Evolutionary conservation across 2,888 invertebrate species (phyloP).

Genomic region (Eristalis pertinax): DNA sequence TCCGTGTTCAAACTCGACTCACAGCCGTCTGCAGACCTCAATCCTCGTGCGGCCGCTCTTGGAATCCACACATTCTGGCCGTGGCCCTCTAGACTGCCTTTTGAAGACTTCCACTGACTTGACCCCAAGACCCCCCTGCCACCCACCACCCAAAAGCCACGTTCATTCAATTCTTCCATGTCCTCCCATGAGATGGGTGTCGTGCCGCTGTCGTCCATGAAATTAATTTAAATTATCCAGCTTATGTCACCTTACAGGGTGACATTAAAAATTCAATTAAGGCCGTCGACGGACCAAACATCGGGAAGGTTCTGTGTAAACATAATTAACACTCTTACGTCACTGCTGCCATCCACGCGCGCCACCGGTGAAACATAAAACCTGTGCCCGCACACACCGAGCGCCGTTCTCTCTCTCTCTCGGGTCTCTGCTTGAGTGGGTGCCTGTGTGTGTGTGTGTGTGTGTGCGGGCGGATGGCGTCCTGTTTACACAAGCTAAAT

Average conservation of each 20-base stretch:
- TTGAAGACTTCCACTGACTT: no score
- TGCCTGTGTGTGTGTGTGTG: neutral
- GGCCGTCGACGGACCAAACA: neutral
- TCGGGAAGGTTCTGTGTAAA: slow-evolving; percentile 17
- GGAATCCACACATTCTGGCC: no score
- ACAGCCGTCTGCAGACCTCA: no score
- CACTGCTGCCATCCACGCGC: neutral
- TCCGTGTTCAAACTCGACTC: no score
- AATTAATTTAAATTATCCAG: slow-evolving; percentile 1
- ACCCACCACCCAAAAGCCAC: neutral
- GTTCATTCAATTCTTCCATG: neutral
- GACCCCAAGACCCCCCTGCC: no score
- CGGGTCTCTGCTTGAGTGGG: no score
- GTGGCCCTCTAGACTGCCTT: no score
- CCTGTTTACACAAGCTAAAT: slow-evolving; percentile 57
- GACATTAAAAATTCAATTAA: slow-evolving; percentile 42
- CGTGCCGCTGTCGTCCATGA: neutral
- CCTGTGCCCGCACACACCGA: neutral
- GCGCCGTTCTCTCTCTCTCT: neutral
- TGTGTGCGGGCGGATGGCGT: neutral
- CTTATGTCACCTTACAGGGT: slow-evolving; percentile 1
- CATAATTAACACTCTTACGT: slow-evolving; percentile 44
- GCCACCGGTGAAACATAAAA: neutral
- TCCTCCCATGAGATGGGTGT: neutral
- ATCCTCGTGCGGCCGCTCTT: no score